Base-by-base conservation (phyloP, 2,888 invertebrate species). In the Griposia aprilina region DNA sequence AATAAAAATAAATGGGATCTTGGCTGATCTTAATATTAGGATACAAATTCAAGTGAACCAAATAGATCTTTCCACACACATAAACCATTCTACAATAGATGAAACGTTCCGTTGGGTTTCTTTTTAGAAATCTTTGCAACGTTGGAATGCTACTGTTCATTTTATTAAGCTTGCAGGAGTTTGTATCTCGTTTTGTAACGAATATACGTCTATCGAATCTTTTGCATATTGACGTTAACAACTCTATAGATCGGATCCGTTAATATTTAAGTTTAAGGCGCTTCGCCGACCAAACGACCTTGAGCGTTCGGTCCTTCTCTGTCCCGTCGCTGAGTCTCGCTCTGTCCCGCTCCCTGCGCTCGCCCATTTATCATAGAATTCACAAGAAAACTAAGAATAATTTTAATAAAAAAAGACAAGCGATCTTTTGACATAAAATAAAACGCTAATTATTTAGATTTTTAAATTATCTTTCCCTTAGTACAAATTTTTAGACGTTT, bases 1-100 rank as follows among this genome's bases (percentile, higher is more conserved):
- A 94, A 95, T 94, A 95, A 95, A 95, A 94, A 94, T 92, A 94
- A 94, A 94, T 93, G 92, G 93, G 91, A 92, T 92, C 93, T 93
- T 90, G 88, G 90, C 91, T 91, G 93, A 94, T 94, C 94, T 93
- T 92, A 94, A 94, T 94, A 94, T 94, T 92, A 93, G 93, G 93
- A 94, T 92, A 94, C 94, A 93, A 93, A 93, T 92, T 93, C 88
- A 87, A 89, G 86, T 86, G 84, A 81, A 90, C 84, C 82, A 82
- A 90, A 92, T 91, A 89, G 87, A 91, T 90, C 89, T 91, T 84
- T 85, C 30, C 78, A 82, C 82, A 83, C 69, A 82, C 84, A 87
- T 89, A 88, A 84, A 87, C 78, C 66, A 82, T 81, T 80, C 74
- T 73, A 65, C 52, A 85, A 83, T 80, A 60, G 75, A 83, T 78